These are phyloP conservation scores for Picathartes gymnocephalus DNA, from an alignment of 2,113 vertebrate species.

Conservation along the genomic window DNA sequence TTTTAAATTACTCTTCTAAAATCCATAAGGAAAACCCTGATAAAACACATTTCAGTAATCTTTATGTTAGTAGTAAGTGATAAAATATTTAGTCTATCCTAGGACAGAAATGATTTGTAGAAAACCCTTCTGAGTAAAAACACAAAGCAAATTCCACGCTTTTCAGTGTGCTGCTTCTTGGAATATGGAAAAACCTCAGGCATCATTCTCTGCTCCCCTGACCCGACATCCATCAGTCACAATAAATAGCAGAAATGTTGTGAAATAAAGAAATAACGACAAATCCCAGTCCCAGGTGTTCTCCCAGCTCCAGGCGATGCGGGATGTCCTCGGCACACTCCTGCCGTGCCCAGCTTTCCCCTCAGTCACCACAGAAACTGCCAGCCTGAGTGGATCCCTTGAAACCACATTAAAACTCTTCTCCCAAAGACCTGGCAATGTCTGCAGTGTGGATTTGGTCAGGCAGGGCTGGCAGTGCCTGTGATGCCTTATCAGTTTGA, in stretches of 20 bases:
- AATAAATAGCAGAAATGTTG: neutral
- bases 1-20: neutral
- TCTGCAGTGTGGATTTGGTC: neutral
- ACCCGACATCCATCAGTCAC: neutral
- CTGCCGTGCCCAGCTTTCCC: neutral
- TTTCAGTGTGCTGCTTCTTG: neutral
- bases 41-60: neutral
- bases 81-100: neutral
- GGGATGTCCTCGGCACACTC: fast-evolving
- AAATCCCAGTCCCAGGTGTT: neutral
- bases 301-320: fast-evolving
- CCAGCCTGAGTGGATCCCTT: neutral
- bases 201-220: neutral
- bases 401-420: neutral
- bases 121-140: neutral
- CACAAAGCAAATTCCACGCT: neutral
- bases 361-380: neutral
- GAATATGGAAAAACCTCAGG: neutral
- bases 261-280: neutral
- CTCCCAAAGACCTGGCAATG: neutral
- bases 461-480: neutral
- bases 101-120: neutral
- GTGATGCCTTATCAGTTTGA: no score
- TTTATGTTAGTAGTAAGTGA: neutral
- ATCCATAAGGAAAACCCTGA: neutral